Evolutionary conservation across 23 tunicate species (phyloP), one percentile per base, ranked within the genome.

Genomic region (Styela plicata): DNA sequence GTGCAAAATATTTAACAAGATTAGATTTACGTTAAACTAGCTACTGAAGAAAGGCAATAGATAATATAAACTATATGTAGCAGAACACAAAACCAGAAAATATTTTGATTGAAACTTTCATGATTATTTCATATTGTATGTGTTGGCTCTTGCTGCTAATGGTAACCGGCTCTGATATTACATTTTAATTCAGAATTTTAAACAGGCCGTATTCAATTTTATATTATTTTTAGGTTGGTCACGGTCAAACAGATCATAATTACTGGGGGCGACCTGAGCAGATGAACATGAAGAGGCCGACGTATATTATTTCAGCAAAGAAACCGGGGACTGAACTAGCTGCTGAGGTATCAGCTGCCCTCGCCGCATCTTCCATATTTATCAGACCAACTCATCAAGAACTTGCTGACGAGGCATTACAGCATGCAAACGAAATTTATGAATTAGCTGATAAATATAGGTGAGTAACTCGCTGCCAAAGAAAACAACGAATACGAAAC

Each of bases 311-410:
- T 13, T 83, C 90, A 0, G 73, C 44, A 26, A 53, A 84, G 0
- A 77, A 77, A 31, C 97, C 99, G 1, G 99, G 99, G 18, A 82
- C 79, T 17, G 99, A 96, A 57, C 52, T 96, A 44, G 94, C 74
- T 22, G 97, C 97, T 28, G 97, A 91, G 82, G 85, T 83, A 3
- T 97, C 99, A 1, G 99, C 99, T n/a, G 94, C 94, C 20, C 34
- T 96, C 82, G 99, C 99, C 21, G 94, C 99, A 7, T 82, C 99
- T 25, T 82, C 99, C 21, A 37, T 96, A 2, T 87, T 96, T 31
- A 84, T 96, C 64, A 34, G 70, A 18, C 64, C 64, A 25, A 73
- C 86, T 22, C 86, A 96, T 82, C 66, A 88, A 1, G 76, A 80
- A 5, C 86, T 93, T 66, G 63, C 99, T 17, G 66, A 82, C 0